Conservation (phyloP, 2,113 vertebrate species). For the Phocoena phocoena region DNA sequence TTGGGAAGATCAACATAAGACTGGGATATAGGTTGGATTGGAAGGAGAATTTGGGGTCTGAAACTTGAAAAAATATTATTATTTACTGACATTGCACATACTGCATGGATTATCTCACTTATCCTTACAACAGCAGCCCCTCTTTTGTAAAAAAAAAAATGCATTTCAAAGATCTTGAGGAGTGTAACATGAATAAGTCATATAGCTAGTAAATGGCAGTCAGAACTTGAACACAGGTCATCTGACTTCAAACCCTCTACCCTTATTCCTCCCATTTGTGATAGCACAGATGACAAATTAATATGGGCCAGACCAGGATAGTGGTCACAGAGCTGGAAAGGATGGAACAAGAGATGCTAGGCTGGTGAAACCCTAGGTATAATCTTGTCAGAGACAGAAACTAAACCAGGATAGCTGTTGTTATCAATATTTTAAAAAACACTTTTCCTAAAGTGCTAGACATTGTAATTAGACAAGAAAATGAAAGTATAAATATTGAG, state of each 20-base stretch:
- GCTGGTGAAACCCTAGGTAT: neutral
- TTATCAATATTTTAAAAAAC: neutral
- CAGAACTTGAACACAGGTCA: neutral
- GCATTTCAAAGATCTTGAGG: conserved; percentile 10
- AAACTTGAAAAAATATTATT: neutral
- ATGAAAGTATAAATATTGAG: neutral
- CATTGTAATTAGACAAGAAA: conserved; percentile 10
- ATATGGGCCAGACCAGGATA: neutral
- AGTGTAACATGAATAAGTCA: neutral
- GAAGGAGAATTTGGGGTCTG: neutral
- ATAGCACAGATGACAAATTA: neutral
- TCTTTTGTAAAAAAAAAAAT: neutral
- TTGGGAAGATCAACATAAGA: neutral
- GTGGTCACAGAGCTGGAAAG: neutral
- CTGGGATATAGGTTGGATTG: neutral
- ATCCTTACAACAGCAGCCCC: neutral
- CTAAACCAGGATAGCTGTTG: neutral
- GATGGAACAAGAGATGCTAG: neutral
- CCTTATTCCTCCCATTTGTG: neutral
- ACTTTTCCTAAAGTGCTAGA: neutral
- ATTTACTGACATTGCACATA: neutral
- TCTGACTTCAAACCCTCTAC: neutral
- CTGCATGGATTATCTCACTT: neutral
- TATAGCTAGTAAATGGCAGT: neutral
- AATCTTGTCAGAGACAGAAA: neutral